These are phyloP conservation scores for Psilopogon haemacephalus DNA, from an alignment of 2,113 vertebrate genomes.

Conservation along the genomic window DNA sequence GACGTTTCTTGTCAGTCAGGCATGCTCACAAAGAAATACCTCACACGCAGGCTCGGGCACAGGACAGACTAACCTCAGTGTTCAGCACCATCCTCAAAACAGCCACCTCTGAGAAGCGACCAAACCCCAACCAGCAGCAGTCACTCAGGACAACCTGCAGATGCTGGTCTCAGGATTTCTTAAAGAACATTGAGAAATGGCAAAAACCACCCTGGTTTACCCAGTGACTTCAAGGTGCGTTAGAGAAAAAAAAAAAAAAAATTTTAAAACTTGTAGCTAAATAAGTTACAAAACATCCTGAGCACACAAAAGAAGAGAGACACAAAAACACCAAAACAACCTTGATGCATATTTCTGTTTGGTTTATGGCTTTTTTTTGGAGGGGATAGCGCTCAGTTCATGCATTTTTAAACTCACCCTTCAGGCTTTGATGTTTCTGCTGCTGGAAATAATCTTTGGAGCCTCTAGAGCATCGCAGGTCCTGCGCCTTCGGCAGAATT, in stretches of 20 bases:
- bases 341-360: background rate
- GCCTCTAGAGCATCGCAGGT: constrained; percentile 47
- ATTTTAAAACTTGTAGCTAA: background rate
- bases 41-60: background rate
- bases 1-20: background rate
- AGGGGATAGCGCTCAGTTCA: background rate
- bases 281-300: background rate
- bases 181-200: background rate
- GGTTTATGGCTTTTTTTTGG: background rate
- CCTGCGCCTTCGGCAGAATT: constrained; percentile 44
- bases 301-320: background rate
- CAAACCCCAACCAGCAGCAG: background rate
- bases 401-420: constrained; percentile 64
- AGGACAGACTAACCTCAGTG: background rate
- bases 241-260: background rate
- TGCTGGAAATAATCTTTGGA: constrained; percentile 60
- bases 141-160: background rate
- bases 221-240: background rate
- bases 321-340: background rate
- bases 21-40: background rate
- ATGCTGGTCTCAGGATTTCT: background rate
- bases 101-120: background rate
- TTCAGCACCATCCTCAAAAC: background rate
- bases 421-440: constrained; percentile 51
- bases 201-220: background rate